Evolutionary conservation across 2,797 vertebrate species (phyloP).

Genomic region (Mus minutoides): DNA sequence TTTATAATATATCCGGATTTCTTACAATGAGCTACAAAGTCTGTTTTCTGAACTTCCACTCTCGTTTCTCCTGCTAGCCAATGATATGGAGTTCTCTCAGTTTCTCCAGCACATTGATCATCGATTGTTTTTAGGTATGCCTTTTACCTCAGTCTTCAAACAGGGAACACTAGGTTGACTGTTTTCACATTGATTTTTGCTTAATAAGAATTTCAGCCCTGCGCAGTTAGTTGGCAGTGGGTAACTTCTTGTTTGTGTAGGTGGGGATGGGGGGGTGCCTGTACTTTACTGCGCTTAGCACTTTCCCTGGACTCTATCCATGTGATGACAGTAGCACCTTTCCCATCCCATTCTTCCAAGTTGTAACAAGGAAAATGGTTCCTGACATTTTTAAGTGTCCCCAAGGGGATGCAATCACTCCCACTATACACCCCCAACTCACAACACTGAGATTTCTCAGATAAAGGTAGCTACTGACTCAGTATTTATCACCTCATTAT

Average conservation of each 20-base stretch:
- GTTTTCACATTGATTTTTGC: neutral
- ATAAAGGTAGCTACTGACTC: neutral
- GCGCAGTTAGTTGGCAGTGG: neutral
- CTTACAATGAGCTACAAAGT: neutral
- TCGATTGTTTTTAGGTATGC: neutral
- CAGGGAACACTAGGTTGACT: neutral
- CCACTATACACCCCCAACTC: neutral
- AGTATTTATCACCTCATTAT: neutral
- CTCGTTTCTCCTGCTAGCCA: neutral
- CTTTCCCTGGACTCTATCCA: neutral
- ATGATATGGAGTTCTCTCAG: neutral
- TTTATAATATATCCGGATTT: neutral
- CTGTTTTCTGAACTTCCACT: neutral
- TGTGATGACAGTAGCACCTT: neutral
- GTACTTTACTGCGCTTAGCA: neutral
- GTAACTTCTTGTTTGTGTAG: neutral
- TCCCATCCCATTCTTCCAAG: neutral
- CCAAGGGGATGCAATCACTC: neutral
- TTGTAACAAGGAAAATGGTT: conserved; percentile 23
- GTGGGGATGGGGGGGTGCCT: neutral
- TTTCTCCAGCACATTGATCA: neutral
- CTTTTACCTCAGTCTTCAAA: neutral
- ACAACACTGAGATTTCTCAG: neutral
- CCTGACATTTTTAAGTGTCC: neutral
- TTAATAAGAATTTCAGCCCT: neutral